Evolutionary conservation across 2,888 invertebrate genomes (phyloP).

Genomic region (Deilephila elpenor): DNA sequence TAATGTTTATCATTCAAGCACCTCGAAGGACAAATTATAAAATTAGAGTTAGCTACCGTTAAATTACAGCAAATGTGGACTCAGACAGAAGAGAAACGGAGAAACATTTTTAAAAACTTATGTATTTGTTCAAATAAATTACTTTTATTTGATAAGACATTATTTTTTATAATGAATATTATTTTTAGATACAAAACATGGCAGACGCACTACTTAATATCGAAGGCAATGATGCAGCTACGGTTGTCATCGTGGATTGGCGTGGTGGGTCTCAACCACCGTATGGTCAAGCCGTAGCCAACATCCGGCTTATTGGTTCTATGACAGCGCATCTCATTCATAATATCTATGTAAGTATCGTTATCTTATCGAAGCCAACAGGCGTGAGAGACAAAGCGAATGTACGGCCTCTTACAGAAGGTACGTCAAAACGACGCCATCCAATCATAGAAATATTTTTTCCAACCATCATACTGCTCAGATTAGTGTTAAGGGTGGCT

Average conservation of each 20-base stretch:
- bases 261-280: slow-evolving; percentile 93
- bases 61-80: no score
- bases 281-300: slow-evolving; percentile 96
- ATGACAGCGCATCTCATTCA: slow-evolving; percentile 90
- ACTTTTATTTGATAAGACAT: not conserved
- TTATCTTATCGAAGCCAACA: not conserved
- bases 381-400: no score
- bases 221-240: slow-evolving; percentile 87
- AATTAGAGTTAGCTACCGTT: no score
- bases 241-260: slow-evolving; percentile 94
- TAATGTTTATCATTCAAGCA: no score
- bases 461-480: no score
- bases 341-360: slow-evolving; percentile 78
- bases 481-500: no score
- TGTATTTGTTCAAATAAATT: no score
- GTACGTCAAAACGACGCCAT: no score
- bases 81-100: no score
- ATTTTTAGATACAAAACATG: slow-evolving; percentile 86
- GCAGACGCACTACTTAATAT: slow-evolving; percentile 87
- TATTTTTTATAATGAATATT: slow-evolving; percentile 5
- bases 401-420: no score
- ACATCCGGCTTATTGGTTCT: slow-evolving; percentile 93
- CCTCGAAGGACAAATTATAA: not conserved
- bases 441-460: no score
- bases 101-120: no score